Conservation (phyloP, 2,797 vertebrate genomes). For the Fundulus diaphanus region DNA sequence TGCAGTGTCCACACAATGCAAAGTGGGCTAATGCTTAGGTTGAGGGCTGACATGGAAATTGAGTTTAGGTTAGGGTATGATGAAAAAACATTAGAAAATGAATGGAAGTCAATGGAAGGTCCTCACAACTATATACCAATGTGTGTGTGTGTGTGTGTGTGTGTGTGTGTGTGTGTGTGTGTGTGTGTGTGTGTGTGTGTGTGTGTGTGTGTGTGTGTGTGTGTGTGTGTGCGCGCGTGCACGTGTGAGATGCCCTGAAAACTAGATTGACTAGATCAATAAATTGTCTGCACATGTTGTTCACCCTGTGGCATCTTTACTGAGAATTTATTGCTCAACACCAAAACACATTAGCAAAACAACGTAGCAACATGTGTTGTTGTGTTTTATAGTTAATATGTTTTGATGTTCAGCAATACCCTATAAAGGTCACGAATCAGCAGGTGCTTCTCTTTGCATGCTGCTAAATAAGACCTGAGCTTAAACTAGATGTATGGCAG, state of each 20-base stretch:
- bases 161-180: slow-evolving; percentile 1
- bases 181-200: neutral
- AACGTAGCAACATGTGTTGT: neutral
- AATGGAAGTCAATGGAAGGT: too few species aligned
- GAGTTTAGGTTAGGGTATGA: too few species aligned
- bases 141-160: slow-evolving; percentile 3
- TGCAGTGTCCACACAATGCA: too few species aligned
- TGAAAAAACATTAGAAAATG: too few species aligned
- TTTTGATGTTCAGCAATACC: neutral
- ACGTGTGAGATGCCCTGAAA: neutral
- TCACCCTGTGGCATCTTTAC: slow-evolving; percentile 1
- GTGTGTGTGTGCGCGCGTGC: neutral
- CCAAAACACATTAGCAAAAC: slow-evolving; percentile 5
- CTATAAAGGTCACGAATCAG: neutral
- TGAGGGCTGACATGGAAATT: too few species aligned
- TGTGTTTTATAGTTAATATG: neutral
- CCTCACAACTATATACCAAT: too few species aligned
- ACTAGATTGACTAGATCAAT: slow-evolving; percentile 18
- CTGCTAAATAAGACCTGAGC: too few species aligned
- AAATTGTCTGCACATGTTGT: slow-evolving; percentile 15
- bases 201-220: neutral
- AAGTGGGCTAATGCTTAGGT: too few species aligned
- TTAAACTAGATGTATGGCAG: neutral
- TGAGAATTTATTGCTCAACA: slow-evolving; percentile 5
- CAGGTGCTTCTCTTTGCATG: neutral